These are phyloP conservation scores for Cuculus canorus DNA, from an alignment of 2,797 vertebrate genomes.

Conservation along the genomic window DNA sequence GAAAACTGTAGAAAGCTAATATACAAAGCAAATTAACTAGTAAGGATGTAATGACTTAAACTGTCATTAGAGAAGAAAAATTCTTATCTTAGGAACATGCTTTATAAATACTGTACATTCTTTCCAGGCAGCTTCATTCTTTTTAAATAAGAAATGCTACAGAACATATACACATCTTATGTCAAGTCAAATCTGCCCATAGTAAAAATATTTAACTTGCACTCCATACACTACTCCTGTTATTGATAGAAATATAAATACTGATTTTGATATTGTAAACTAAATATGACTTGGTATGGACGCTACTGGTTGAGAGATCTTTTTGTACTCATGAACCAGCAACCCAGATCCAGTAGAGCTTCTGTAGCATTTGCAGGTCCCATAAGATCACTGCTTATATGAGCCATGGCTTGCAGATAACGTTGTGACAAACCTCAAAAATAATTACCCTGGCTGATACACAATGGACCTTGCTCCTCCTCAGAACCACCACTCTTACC, in stretches of 20 bases:
- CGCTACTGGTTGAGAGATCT: neutral
- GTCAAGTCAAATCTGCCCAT: neutral
- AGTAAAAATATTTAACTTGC: neutral
- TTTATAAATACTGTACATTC: neutral
- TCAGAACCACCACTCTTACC: neutral
- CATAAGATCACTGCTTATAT: neutral
- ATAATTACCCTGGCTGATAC: neutral
- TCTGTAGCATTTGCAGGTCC: neutral
- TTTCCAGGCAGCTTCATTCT: neutral
- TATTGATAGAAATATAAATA: neutral
- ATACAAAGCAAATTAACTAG: neutral
- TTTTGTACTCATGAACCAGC: neutral
- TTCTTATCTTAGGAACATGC: neutral
- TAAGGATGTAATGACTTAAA: neutral
- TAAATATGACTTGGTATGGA: neutral
- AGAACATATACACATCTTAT: neutral
- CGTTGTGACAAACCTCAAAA: neutral
- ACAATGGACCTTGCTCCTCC: neutral
- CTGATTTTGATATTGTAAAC: neutral
- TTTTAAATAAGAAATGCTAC: neutral
- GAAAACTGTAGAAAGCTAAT: neutral
- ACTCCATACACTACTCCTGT: neutral
- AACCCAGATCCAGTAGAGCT: neutral
- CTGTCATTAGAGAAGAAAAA: neutral
- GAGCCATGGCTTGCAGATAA: neutral